A percentile compares a stretch with the other conserved stretches of the same genome.
Evolutionary conservation across 1,140 invertebrate genomes (phyloP).

Genomic region (Drosophila arawakana): DNA sequence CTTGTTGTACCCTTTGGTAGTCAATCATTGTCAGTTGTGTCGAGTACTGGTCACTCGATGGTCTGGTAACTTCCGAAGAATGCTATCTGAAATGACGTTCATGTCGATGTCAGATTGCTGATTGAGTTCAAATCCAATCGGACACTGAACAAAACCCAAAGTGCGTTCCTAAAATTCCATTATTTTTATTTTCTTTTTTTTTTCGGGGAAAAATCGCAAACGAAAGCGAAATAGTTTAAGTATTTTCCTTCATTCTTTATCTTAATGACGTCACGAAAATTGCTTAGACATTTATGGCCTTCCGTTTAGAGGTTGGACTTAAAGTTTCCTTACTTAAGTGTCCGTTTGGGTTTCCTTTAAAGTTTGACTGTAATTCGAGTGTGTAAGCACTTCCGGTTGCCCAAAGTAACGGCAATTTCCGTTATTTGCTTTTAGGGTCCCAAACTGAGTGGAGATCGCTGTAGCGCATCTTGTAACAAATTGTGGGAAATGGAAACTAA

Average conservation of each 20-base stretch:
- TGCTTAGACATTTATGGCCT: slow-evolving; percentile 50
- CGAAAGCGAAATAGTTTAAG: background rate
- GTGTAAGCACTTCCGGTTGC: slow-evolving; percentile 73
- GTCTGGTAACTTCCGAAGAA: slow-evolving; percentile 25
- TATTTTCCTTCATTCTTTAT: background rate
- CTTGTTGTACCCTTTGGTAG: slow-evolving; percentile 31
- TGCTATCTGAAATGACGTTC: slow-evolving; percentile 30
- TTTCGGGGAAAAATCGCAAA: background rate
- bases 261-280: slow-evolving; percentile 3
- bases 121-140: slow-evolving; percentile 9
- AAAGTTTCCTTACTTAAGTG: slow-evolving; percentile 28
- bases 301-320: slow-evolving; percentile 39
- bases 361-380: slow-evolving; percentile 69
- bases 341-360: slow-evolving; percentile 56
- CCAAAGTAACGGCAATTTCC: slow-evolving; percentile 56
- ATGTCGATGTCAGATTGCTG: slow-evolving; percentile 13
- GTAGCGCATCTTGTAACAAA: slow-evolving; percentile 31
- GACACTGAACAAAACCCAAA: slow-evolving; percentile 1
- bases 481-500: slow-evolving; percentile 11
- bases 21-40: slow-evolving; percentile 68
- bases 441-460: slow-evolving; percentile 1
- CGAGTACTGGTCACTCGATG: slow-evolving; percentile 28
- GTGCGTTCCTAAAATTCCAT: background rate
- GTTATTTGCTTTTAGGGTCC: slow-evolving; percentile 41
- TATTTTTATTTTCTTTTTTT: background rate